Evolutionary conservation across 2,113 vertebrate genomes (phyloP).

Genomic region (Ochotona curzoniae): DNA sequence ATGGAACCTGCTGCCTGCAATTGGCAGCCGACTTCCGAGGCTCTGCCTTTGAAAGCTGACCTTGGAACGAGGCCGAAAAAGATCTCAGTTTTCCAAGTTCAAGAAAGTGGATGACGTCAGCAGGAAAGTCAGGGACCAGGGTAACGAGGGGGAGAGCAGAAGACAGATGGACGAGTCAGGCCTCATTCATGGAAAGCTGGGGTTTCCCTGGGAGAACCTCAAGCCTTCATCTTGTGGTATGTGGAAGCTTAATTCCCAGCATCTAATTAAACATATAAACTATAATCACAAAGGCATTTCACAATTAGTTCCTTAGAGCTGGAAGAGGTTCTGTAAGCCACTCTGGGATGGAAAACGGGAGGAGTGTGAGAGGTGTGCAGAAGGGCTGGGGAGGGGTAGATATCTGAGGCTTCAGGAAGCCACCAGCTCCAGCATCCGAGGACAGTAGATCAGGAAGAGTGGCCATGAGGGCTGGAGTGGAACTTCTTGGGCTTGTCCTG

Average conservation of each 20-base stretch:
- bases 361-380: too few relatives aligned
- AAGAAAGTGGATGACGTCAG: conserved; percentile 64
- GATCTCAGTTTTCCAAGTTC: conserved; percentile 53
- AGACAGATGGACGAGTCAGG: conserved; percentile 53
- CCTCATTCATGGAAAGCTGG: conserved; percentile 40
- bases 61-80: conserved; percentile 14
- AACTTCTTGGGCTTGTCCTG: not conserved
- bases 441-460: not conserved
- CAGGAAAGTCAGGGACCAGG: conserved; percentile 25
- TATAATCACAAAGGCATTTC: conserved; percentile 73
- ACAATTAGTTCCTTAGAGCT: conserved; percentile 68
- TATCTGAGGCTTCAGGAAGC: not conserved
- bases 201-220: conserved; percentile 45
- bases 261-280: conserved; percentile 72
- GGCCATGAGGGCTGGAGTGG: too few relatives aligned
- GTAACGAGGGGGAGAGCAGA: not conserved
- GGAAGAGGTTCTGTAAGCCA: conserved; percentile 46
- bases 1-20: not conserved
- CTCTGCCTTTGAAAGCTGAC: not conserved
- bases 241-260: conserved; percentile 65
- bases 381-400: too few relatives aligned
- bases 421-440: not conserved
- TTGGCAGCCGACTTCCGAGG: not conserved
- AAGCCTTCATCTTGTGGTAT: conserved; percentile 68
- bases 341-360: not conserved